phyloP scores from a whole-genome alignment of 2,888 invertebrate species.

The Drosophila diplacantha region DNA sequence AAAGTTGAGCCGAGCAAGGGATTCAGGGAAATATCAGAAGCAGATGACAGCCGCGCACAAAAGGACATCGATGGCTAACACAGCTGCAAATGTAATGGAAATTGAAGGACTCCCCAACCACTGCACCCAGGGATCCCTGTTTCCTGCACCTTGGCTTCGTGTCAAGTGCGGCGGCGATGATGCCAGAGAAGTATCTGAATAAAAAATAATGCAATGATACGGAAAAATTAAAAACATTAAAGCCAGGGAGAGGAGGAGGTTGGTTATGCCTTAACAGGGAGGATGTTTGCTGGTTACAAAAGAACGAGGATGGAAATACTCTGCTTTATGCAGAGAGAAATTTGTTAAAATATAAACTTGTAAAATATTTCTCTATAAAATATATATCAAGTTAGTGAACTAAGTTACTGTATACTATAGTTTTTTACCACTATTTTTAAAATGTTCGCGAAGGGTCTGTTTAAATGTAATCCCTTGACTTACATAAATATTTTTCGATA shows the following conservation, averaged over 20 bases:
- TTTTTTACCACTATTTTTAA: not conserved
- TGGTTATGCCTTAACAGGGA: conserved; percentile 13
- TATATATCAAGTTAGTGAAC: not conserved
- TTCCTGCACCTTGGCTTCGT: conserved; percentile 60
- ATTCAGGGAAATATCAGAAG: conserved; percentile 39
- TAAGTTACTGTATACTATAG: not conserved
- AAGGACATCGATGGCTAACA: conserved; percentile 74
- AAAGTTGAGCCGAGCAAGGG: conserved; percentile 39
- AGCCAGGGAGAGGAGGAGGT: conserved; percentile 2
- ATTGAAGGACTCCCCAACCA: conserved; percentile 61
- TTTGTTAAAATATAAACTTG: no score
- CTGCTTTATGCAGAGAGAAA: not conserved
- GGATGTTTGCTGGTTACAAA: not conserved
- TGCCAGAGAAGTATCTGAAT: conserved; percentile 44
- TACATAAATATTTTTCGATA: accelerated
- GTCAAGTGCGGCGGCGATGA: conserved; percentile 60
- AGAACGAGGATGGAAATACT: not conserved
- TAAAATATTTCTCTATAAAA: not conserved
- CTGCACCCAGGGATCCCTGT: conserved; percentile 8
- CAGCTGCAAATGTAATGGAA: conserved; percentile 68
- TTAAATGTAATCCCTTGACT: not conserved
- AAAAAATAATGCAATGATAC: conserved; percentile 69
- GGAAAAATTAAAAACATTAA: conserved; percentile 73
- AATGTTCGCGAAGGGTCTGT: accelerated
- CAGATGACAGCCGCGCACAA: conserved; percentile 68